Base-by-base conservation (phyloP, 2,888 invertebrate species). In the Drosophila trichaetosa region DNA sequence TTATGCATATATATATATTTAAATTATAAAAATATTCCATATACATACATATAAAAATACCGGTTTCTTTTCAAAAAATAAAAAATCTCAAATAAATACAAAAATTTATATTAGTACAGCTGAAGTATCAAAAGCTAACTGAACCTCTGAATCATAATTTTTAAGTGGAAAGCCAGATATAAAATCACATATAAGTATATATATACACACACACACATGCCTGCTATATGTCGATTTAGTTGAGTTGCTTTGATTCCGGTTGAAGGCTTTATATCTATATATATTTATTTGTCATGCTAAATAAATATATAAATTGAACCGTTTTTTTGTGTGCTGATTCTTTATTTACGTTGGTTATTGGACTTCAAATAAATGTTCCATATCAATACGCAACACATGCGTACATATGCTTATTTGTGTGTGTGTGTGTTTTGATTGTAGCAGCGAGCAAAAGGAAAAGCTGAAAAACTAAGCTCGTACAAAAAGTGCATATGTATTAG, bases 391-490 rank as follows among this genome's bases (percentile, higher is more conserved):
- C 24, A 61, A 61, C 38, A 54, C n/a, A 21, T 51, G 48, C 18
- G n/a, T 27, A 42, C 11, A 11, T 59, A 46, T 13, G 18, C 5
- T 13, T 42, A 56, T 49, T 21, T 27, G 11, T n/a, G 24, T 48
- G 60, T 29, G 13, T 60, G 13, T 64, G 13, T 60, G 33, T 53
- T 65, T 64, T 65, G n/a, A 51, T 65, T 53, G 61, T 48, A 49
- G 27, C 34, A 56, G 33, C 21, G 21, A 46, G 21, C 21, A 56
- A 54, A 51, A 31, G 31, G 57, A 66, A 69, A 74, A 53, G 13
- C 21, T 75, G 63, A 57, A 75, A 73, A 75, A 64, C 63, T 76
- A 58, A 75, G 60, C 60, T 52, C 46, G 46, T 36, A n/a, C 13
- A 61, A 24, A n/a, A 57, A 66, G 34, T 74, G 63, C 59, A 60